Evolutionary conservation across 1,140 invertebrate species (phyloP), one percentile per base, ranked within the genome.

Genomic region (Drosophila pseudoananassae): DNA sequence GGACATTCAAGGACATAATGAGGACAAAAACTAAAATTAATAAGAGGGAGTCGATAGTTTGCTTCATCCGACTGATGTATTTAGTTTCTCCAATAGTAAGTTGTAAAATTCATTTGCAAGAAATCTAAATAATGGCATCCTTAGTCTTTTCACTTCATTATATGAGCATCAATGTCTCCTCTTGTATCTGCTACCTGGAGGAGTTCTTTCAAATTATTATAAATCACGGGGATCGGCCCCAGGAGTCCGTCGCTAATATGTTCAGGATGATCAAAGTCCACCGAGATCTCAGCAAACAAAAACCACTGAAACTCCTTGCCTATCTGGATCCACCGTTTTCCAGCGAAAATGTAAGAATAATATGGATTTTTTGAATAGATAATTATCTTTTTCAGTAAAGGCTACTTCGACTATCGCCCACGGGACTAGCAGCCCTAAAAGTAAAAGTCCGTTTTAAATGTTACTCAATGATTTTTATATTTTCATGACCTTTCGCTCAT

Each of bases 401-500:
- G 15, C 1, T 69, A 52, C 27, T 72, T 51, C 3, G 25, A 25
- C 10, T 65, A 65, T 25, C 63, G 57, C 5, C 20, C 14, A 0
- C 4, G 31, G 15, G 15, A 15, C 6, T 54, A 20, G 8, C 8
- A 10, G 6, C 29, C 1, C 12, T 46, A 3, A 17, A 46, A 46
- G 4, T 15, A 65, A 46, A 40, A 1, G 23, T 4, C 4, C 14
- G 2, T 0, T 7, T 51, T 38, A 76, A 79, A 78, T 85, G 55
- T 84, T 85, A 70, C 60, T 73, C 81, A 87, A 85, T 85, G 82
- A 77, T 87, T 87, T 84, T 58, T 85, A 81, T 87, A 82, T 87
- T 82, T 87, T 50, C 82, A 75, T 81, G 83, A 81, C 76, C 76
- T 81, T 82, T 85, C 78, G 82, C 81, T 87, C 81, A 87, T 78